Conservation (phyloP, 1,140 invertebrate species). For the Brachionus manjavacas region DNA sequence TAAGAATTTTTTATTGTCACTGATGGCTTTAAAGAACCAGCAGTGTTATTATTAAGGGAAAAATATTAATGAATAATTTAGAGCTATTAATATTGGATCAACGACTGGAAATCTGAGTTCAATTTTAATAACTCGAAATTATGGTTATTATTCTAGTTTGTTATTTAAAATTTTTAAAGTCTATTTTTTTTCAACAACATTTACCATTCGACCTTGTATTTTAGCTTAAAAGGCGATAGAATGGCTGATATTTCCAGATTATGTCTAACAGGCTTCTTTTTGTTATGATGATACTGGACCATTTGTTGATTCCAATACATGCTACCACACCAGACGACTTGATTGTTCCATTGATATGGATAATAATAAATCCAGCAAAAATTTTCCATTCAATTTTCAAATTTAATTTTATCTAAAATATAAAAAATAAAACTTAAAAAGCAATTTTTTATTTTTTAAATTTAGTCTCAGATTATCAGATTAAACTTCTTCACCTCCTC, state of each 20-base stretch:
- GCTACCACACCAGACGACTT: neutral
- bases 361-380: neutral
- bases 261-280: neutral
- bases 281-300: neutral
- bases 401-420: neutral
- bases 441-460: neutral
- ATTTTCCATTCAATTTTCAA: neutral
- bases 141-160: neutral
- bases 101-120: neutral
- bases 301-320: neutral
- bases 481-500: neutral
- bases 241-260: neutral
- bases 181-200: neutral
- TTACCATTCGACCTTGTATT: neutral
- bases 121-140: neutral
- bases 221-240: neutral
- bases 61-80: neutral
- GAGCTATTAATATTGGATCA: neutral
- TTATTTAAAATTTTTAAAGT: neutral
- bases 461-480: neutral
- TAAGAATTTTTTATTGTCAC: neutral
- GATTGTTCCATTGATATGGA: neutral
- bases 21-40: neutral
- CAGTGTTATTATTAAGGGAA: neutral
- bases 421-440: neutral